Base-by-base conservation (phyloP, 2,888 invertebrate genomes). In the Graphium colonna region DNA sequence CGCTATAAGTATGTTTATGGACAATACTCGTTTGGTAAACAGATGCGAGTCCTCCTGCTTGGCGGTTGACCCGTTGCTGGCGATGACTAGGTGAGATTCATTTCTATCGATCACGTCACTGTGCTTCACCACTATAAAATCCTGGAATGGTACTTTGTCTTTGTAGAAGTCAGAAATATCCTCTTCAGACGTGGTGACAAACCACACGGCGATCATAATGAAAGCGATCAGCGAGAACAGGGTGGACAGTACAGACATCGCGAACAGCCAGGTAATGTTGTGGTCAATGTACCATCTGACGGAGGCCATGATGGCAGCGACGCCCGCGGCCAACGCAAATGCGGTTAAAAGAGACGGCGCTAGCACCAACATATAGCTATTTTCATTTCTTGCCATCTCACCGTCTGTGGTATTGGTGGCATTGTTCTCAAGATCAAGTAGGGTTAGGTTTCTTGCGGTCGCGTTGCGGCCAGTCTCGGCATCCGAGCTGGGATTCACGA, bases 281-380 rank as follows among this genome's bases (percentile, higher is more conserved):
- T 90, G 86, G 65, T 93, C 93, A 42, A 93, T 90, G 68, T 93
- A 94, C 93, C 93, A 94, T 58, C 88, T 78, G 31, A 91, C 90
- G 66, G 93, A 93, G 0, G 93, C 93, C 42, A 93, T 68, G 9
- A 92, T 79, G 1, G 92, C 92, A 0, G 91, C 82, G 2, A 90
- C 53, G 0, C 91, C 91, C 0, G 91, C 89, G 0, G 82, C 79
- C 42, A 91, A 63, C 0, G 90, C 90, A 46, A 91, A 91, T 28
- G 90, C 57, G 0, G 91, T 85, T 57, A 92, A 79, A 51, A 92
- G 63, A 61, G 79, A 82, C 1, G 92, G 90, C 5, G 91, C 90
- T 45, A 91, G 54, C 8, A 90, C 85, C 39, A 91, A 69, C 58
- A 86, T 75, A 13, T 77, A 82, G 13, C 65, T 71, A 55, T 65